Conservation (phyloP, 2,888 invertebrate genomes). For the Ischnus inquisitorius region DNA sequence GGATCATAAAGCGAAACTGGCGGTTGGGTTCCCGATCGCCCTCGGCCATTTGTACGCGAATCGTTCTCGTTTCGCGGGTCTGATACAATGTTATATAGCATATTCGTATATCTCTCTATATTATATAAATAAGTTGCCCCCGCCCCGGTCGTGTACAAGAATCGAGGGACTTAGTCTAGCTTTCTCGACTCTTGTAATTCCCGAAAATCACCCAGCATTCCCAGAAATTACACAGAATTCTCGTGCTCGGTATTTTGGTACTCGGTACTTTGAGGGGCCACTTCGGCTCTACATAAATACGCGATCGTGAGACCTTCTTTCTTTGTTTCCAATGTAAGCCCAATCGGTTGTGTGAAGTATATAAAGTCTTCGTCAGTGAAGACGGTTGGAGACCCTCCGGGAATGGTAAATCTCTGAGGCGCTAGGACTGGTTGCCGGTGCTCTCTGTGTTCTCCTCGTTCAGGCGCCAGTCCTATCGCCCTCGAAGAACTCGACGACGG, state of each 20-base stretch:
- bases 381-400: conserved; percentile 52
- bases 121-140: too few relatives aligned
- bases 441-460: conserved; percentile 4
- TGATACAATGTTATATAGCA: not conserved
- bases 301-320: conserved; percentile 24
- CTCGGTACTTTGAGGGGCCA: too few relatives aligned
- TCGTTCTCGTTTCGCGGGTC: conserved; percentile 37
- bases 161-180: too few relatives aligned
- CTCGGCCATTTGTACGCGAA: conserved; percentile 72
- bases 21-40: conserved; percentile 75
- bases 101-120: not conserved
- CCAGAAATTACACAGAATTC: too few relatives aligned
- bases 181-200: too few relatives aligned
- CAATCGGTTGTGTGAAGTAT: conserved; percentile 43
- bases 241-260: too few relatives aligned
- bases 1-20: conserved; percentile 81
- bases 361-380: conserved; percentile 40
- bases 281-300: conserved; percentile 16
- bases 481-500: conserved; percentile 12
- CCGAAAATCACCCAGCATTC: too few relatives aligned
- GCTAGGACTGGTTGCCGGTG: not conserved
- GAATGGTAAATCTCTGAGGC: conserved; percentile 65
- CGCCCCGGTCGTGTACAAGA: too few relatives aligned
- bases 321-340: conserved; percentile 56
- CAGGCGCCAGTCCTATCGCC: conserved; percentile 63